Conservation (phyloP, 53 echinoderm and acorn worm species). For the Paracentrotus lividus region DNA sequence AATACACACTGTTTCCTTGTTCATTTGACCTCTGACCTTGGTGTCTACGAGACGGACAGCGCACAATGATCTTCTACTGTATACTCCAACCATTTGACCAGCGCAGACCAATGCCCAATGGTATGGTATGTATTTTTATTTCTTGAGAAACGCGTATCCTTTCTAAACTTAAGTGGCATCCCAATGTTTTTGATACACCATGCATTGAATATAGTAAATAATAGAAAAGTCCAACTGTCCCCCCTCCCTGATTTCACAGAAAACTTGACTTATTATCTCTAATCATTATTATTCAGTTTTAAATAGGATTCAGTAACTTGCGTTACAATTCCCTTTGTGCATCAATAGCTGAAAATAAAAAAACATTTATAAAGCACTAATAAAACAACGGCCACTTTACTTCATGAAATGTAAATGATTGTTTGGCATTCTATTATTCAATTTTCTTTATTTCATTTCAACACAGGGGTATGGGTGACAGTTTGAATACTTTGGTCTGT, state of each 20-base stretch:
- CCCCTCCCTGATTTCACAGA: no score
- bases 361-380: not conserved
- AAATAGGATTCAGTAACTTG: no score
- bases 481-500: conserved; percentile 96
- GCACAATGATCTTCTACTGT: conserved; percentile 92
- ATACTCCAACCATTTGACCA: conserved; percentile 97
- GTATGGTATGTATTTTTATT: conserved; percentile 81
- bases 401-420: not conserved
- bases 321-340: no score
- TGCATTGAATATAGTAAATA: no score
- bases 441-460: not conserved
- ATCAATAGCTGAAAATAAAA: no score
- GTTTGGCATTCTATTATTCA: not conserved
- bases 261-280: no score
- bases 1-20: conserved; percentile 90
- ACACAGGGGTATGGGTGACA: conserved; percentile 97
- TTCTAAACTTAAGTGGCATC: not conserved
- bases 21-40: conserved; percentile 80
- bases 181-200: no score
- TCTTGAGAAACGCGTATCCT: not conserved
- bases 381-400: not conserved
- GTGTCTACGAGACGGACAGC: conserved; percentile 82
- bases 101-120: conserved; percentile 98
- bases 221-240: no score
- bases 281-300: no score